Conservation (phyloP, 1,140 invertebrate species). For the Micrasema longulum region DNA sequence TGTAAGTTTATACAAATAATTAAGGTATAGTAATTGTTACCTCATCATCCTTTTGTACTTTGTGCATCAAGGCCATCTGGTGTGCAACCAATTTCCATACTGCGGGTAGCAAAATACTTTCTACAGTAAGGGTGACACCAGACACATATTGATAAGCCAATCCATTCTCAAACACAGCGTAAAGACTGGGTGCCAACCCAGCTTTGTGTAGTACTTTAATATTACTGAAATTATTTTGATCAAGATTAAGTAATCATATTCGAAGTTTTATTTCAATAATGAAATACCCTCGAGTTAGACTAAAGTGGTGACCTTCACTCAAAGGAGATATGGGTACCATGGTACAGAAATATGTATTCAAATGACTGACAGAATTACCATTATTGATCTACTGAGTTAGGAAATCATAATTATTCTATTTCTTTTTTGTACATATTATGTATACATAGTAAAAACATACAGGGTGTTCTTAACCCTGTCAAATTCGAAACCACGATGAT, state of each 20-base stretch:
- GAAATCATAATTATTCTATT: background rate
- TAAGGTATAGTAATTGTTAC: conserved; percentile 24
- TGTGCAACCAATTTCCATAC: conserved; percentile 82
- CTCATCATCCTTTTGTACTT: conserved; percentile 63
- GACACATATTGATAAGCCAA: conserved; percentile 92
- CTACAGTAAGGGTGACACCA: conserved; percentile 81
- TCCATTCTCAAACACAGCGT: conserved; percentile 94
- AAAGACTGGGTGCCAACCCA: conserved; percentile 86
- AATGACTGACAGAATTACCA: background rate
- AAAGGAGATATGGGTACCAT: conserved; percentile 5
- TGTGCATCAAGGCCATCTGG: conserved; percentile 86
- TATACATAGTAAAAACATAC: too few species aligned
- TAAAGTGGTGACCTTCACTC: background rate
- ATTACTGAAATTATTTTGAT: conserved; percentile 70
- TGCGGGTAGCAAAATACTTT: conserved; percentile 76
- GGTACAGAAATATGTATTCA: conserved; percentile 6
- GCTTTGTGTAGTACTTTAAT: conserved; percentile 77
- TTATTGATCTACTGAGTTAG: too few species aligned
- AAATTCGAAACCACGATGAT: too few species aligned
- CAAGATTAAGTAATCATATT: conserved; percentile 5
- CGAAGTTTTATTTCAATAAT: conserved; percentile 9
- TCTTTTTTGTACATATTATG: too few species aligned
- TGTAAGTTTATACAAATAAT: too few species aligned
- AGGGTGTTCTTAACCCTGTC: too few species aligned
- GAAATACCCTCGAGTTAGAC: background rate